phyloP scores from a whole-genome alignment of 2,797 vertebrate species.

The Fratercula arctica region DNA sequence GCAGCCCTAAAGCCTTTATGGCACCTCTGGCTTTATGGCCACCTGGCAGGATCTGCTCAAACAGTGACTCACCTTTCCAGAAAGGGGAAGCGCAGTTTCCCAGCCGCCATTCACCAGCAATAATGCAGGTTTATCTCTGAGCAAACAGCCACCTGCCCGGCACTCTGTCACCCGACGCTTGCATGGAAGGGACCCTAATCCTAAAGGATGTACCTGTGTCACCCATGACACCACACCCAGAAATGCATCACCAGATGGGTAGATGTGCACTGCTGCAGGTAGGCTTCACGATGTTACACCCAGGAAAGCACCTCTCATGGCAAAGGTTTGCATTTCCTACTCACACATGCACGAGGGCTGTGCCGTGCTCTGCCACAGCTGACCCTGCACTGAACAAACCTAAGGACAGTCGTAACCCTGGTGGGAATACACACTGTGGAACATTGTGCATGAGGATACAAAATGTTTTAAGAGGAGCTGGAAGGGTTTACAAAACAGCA shows the following conservation, averaged over 20 bases:
- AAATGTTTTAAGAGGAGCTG: background rate
- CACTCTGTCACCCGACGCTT: background rate
- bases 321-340: background rate
- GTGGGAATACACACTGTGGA: rapidly evolving
- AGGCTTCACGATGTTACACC: background rate
- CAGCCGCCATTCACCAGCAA: background rate
- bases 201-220: background rate
- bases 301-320: background rate
- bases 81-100: slow-evolving; percentile 30
- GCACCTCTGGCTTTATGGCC: background rate
- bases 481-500: background rate
- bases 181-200: background rate
- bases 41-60: slow-evolving; percentile 35
- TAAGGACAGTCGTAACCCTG: rapidly evolving
- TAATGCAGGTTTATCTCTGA: background rate
- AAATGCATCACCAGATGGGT: rapidly evolving
- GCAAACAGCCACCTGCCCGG: background rate
- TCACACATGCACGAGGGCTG: rapidly evolving
- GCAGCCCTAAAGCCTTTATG: background rate
- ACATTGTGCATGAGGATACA: rapidly evolving
- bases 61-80: slow-evolving; percentile 66
- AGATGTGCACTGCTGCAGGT: background rate
- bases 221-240: background rate
- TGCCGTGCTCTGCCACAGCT: background rate
- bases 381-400: background rate